Conservation (phyloP, 2,113 vertebrate species). For the Sterna hirundo region DNA sequence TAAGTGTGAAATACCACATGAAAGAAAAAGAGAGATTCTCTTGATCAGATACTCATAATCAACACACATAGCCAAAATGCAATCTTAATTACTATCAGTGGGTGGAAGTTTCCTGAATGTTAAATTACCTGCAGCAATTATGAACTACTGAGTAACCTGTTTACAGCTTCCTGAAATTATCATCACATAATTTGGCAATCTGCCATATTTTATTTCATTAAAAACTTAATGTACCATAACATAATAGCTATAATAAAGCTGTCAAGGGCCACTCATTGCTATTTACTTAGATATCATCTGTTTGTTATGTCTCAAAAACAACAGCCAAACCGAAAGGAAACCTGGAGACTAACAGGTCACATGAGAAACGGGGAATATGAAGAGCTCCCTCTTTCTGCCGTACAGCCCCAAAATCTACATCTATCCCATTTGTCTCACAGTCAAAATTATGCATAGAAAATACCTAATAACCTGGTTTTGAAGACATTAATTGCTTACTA, state of each 20-base stretch:
- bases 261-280: conserved; percentile 35
- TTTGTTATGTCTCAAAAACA: neutral
- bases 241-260: conserved; percentile 56
- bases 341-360: neutral
- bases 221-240: conserved; percentile 53
- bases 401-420: neutral
- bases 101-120: conserved; percentile 57
- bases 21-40: neutral
- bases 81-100: conserved; percentile 54
- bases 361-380: neutral
- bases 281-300: conserved; percentile 32
- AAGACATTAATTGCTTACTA: neutral
- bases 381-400: neutral
- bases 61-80: neutral
- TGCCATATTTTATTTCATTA: conserved; percentile 62
- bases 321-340: conserved; percentile 9
- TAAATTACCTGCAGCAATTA: conserved; percentile 67
- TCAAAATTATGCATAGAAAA: neutral
- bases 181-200: conserved; percentile 57
- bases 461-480: neutral
- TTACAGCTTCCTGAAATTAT: conserved; percentile 64
- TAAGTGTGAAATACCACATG: neutral
- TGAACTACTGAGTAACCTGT: conserved; percentile 39
- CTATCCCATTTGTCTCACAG: neutral
- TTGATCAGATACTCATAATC: conserved; percentile 40